phyloP scores from a whole-genome alignment of 2,797 vertebrate species.

The Coluber constrictor region DNA sequence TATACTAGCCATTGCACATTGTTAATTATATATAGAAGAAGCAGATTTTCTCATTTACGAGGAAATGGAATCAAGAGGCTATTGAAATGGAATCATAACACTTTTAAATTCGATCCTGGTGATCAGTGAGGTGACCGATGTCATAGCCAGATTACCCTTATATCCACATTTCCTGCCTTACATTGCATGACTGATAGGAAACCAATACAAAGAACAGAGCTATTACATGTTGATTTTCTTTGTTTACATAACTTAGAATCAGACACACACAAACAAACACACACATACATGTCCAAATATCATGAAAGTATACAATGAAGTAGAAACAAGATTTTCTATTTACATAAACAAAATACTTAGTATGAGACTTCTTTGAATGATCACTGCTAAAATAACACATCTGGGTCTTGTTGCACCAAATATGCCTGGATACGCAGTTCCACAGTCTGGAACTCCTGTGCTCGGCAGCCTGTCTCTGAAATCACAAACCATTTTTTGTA shows the following conservation, averaged over 20 bases:
- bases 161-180: neutral
- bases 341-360: slow-evolving; percentile 19
- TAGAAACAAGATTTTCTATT: neutral
- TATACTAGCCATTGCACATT: rapidly evolving
- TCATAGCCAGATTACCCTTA: neutral
- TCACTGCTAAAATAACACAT: neutral
- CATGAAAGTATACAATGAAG: neutral
- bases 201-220: slow-evolving; percentile 13
- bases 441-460: neutral
- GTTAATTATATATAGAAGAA: neutral
- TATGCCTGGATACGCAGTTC: neutral
- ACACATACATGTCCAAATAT: slow-evolving; percentile 25
- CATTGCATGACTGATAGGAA: slow-evolving; percentile 3
- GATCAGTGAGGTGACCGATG: neutral
- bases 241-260: slow-evolving; percentile 27
- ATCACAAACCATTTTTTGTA: neutral
- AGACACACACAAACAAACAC: neutral
- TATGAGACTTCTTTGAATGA: neutral
- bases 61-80: neutral
- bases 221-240: slow-evolving; percentile 28
- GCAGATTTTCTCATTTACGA: neutral
- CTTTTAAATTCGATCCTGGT: slow-evolving; percentile 43
- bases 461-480: neutral
- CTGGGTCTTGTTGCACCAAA: neutral
- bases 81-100: neutral